These are phyloP conservation scores for Microlaimidae sp. DNA, from an alignment of 2,888 invertebrate genomes.

Conservation along the genomic window DNA sequence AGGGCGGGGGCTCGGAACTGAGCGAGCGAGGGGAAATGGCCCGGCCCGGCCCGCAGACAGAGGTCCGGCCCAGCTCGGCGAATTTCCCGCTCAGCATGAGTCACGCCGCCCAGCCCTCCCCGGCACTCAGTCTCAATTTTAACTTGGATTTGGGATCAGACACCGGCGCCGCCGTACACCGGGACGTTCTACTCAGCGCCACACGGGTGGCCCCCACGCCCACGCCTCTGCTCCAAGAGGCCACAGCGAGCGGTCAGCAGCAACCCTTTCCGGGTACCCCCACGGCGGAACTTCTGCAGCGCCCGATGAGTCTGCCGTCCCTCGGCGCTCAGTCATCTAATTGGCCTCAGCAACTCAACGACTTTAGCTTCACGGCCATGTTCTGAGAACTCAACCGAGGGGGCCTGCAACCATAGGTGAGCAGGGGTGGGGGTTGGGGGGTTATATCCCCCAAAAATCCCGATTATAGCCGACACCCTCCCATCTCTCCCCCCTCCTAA, in stretches of 20 bases:
- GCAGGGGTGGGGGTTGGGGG: no score
- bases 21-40: conserved; percentile 15
- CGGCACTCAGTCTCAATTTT: conserved; percentile 14
- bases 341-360: background rate
- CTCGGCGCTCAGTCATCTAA: conserved; percentile 4
- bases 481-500: no score
- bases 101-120: conserved; percentile 13
- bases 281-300: conserved; percentile 4
- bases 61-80: conserved; percentile 16
- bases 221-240: conserved; percentile 6
- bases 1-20: conserved; percentile 10
- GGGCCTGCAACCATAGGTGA: no score
- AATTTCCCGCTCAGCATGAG: conserved; percentile 16
- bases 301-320: conserved; percentile 10
- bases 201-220: conserved; percentile 13
- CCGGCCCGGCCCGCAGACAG: conserved; percentile 13
- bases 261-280: conserved; percentile 12
- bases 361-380: conserved; percentile 5
- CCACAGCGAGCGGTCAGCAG: conserved; percentile 2
- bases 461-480: no score
- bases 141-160: background rate
- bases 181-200: conserved; percentile 16
- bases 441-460: no score
- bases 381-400: no score
- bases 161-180: conserved; percentile 6